A percentile compares a stretch with the other conserved stretches of the same genome.
These are phyloP conservation scores for Natrix natrix DNA, from an alignment of 2,797 vertebrate species.

Conservation along the genomic window DNA sequence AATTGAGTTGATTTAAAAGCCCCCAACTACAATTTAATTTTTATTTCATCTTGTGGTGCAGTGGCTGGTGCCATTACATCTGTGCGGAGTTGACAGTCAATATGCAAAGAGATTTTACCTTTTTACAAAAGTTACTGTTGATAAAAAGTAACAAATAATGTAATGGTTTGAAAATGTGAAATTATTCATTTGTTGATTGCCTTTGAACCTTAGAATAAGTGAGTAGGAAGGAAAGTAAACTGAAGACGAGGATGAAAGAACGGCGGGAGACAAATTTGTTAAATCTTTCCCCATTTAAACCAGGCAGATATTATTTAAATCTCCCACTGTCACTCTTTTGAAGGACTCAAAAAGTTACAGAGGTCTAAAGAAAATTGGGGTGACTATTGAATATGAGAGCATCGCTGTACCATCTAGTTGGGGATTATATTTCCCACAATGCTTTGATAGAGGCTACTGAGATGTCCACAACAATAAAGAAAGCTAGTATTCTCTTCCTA, in stretches of 20 bases:
- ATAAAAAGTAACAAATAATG: constrained; percentile 71
- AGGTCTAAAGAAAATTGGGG: neutral
- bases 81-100: constrained; percentile 71
- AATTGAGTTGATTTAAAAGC: constrained; percentile 86
- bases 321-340: neutral
- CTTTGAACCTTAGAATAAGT: constrained; percentile 51
- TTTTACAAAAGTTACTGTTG: constrained; percentile 74
- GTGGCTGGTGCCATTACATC: constrained; percentile 70
- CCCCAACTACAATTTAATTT: constrained; percentile 86
- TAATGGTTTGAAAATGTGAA: constrained; percentile 67
- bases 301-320: neutral
- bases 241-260: constrained; percentile 26
- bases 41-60: constrained; percentile 79
- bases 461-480: neutral
- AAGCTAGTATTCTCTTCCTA: neutral
- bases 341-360: neutral
- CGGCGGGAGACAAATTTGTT: constrained; percentile 36
- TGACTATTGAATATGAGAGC: neutral
- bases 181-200: constrained; percentile 67
- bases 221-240: constrained; percentile 16
- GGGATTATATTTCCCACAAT: neutral
- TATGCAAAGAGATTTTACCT: constrained; percentile 76
- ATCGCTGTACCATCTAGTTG: neutral
- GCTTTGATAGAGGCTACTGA: neutral
- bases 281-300: neutral